phyloP scores from a whole-genome alignment of 2,888 invertebrate species.

The Nemapogon koenigi region DNA sequence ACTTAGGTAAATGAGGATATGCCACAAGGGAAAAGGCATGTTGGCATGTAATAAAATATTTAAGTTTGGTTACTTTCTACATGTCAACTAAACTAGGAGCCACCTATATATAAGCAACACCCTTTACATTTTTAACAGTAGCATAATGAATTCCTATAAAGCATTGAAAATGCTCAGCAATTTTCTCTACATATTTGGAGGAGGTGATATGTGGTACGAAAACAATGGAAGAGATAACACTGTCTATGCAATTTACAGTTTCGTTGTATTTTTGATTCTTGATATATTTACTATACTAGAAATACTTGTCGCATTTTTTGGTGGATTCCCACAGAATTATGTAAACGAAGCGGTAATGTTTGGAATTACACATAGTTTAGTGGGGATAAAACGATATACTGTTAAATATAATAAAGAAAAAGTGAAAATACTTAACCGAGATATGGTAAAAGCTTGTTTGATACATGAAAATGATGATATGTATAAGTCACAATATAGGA shows the following conservation, averaged over 20 bases:
- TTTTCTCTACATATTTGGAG: conserved; percentile 1
- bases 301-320: conserved; percentile 35
- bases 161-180: neutral
- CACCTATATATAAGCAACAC: no score
- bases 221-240: neutral
- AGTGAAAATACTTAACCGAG: conserved; percentile 31
- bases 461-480: neutral
- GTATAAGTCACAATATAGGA: neutral
- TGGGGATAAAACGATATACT: conserved; percentile 39
- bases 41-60: no score
- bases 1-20: no score
- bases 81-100: no score
- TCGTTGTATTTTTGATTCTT: neutral
- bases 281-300: conserved; percentile 31
- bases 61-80: no score
- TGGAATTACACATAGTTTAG: conserved; percentile 42
- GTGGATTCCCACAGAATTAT: conserved; percentile 43
- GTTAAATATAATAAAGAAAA: conserved; percentile 32
- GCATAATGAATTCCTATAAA: neutral
- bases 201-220: conserved; percentile 3
- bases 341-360: conserved; percentile 43
- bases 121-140: no score
- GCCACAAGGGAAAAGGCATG: no score
- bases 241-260: neutral
- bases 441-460: conserved; percentile 34